Evolutionary conservation across 2,888 invertebrate species (phyloP).

Genomic region (Sipha maydis): DNA sequence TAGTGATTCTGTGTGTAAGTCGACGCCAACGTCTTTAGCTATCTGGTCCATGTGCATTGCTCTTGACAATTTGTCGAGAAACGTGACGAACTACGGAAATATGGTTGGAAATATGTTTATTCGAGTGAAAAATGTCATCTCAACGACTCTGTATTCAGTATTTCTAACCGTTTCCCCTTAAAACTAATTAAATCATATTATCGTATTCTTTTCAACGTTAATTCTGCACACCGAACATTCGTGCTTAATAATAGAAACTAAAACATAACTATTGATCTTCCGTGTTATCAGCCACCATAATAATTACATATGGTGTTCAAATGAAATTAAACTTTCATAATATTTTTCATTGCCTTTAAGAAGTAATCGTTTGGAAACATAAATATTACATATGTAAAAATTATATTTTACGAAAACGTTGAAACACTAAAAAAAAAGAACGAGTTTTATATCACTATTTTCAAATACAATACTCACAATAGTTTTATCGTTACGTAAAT

Average conservation of each 20-base stretch:
- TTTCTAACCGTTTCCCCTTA: neutral
- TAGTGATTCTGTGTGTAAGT: conserved; percentile 85
- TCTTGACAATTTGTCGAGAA: conserved; percentile 83
- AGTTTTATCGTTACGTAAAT: conserved; percentile 79
- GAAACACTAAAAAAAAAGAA: neutral
- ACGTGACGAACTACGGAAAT: conserved; percentile 78
- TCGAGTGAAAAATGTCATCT: neutral
- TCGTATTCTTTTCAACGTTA: neutral
- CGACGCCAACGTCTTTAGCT: conserved; percentile 81
- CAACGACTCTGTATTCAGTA: no score
- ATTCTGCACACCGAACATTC: neutral
- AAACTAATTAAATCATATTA: neutral
- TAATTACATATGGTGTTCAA: no score
- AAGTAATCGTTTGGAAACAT: no score
- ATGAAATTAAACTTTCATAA: no score
- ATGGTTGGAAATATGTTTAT: neutral
- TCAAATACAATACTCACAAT: conserved; percentile 71
- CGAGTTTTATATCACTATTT: neutral
- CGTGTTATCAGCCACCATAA: neutral
- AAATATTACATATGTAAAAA: no score
- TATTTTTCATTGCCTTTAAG: no score
- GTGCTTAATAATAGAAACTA: neutral
- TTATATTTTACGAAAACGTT: no score
- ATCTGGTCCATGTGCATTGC: conserved; percentile 87
- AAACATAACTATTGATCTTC: neutral